Base-by-base conservation (phyloP, 2,888 invertebrate species). In the Acholoe squamosa region DNA sequence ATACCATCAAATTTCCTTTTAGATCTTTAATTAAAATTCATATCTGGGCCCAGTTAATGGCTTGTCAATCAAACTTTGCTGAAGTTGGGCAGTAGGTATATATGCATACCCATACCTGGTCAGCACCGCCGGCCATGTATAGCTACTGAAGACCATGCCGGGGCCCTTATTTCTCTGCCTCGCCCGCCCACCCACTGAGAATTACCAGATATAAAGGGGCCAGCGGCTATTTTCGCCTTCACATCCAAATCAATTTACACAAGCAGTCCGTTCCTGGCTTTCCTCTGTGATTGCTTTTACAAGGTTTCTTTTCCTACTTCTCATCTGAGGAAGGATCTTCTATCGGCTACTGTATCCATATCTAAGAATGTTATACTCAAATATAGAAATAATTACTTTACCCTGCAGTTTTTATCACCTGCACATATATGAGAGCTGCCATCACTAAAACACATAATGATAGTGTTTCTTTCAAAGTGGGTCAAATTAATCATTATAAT, bases 211-310 rank as follows among this genome's bases (percentile, higher is more conserved):
- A 61, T 0, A 54, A 61, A 61, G n/a, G 12, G 19, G 43, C 61
- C 61, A 19, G 61, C 61, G n/a, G 61, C 61, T 61, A 61, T 61
- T 61, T 61, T 61, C n/a, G 61, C 61, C n/a, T 61, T n/a, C 61
- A 61, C 61, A 61, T 61, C 61, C 61, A 61, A 61, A 61, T 61
- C 61, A 61, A 61, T 61, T 61, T 61, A 61, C 22, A 61, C 1
- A n/a, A 3, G 43, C 43, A 61, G 61, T 61, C 61, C 3, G 22
- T 61, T 61, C 61, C 61, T 61, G 61, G 61, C 61, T n/a, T n/a
- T 61, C n/a, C 61, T 19, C 19, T n/a, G 3, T 61, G 61, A 61
- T 61, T 61, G n/a, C 61, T 61, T 61, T 61, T 61, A n/a, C 61
- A 61, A 43, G 43, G 43, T 43, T 7, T 43, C 10, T 43, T 43